These are phyloP conservation scores for Microctenopoma steveboyesi DNA, from an alignment of 2,797 vertebrate species.

Conservation along the genomic window DNA sequence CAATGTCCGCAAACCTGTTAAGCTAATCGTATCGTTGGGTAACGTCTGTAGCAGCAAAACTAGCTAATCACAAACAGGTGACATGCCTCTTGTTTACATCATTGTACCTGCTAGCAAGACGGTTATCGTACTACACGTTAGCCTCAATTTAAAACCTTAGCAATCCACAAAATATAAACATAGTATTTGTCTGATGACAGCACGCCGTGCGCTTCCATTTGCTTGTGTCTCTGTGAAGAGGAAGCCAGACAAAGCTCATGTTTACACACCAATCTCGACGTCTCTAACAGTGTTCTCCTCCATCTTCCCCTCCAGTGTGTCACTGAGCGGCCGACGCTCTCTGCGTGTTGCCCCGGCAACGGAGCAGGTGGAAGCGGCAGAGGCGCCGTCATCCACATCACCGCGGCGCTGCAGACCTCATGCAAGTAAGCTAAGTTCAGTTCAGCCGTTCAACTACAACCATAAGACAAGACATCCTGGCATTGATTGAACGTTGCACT, in stretches of 20 bases:
- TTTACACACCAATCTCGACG: slow-evolving; percentile 86
- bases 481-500: background rate
- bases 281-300: slow-evolving; percentile 82
- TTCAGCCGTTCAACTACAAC: background rate
- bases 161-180: slow-evolving; percentile 26
- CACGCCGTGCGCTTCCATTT: slow-evolving; percentile 2
- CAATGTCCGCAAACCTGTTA: too few relatives aligned
- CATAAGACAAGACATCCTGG: background rate
- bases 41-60: background rate
- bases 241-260: slow-evolving; percentile 31
- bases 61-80: slow-evolving; percentile 31
- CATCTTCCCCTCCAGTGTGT: slow-evolving; percentile 82
- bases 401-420: background rate
- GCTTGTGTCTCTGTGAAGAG: background rate
- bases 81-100: slow-evolving; percentile 73
- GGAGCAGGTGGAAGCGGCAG: slow-evolving; percentile 53
- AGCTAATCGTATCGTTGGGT: background rate
- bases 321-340: slow-evolving; percentile 77
- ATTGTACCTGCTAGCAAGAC: slow-evolving; percentile 67
- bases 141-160: slow-evolving; percentile 21
- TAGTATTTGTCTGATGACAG: background rate
- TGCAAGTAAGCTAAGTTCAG: background rate
- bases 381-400: slow-evolving; percentile 29
- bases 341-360: slow-evolving; percentile 82
- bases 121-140: slow-evolving; percentile 48